These are phyloP conservation scores for Myiotriccus ornatus DNA, from an alignment of 2,797 vertebrate genomes.

Conservation along the genomic window DNA sequence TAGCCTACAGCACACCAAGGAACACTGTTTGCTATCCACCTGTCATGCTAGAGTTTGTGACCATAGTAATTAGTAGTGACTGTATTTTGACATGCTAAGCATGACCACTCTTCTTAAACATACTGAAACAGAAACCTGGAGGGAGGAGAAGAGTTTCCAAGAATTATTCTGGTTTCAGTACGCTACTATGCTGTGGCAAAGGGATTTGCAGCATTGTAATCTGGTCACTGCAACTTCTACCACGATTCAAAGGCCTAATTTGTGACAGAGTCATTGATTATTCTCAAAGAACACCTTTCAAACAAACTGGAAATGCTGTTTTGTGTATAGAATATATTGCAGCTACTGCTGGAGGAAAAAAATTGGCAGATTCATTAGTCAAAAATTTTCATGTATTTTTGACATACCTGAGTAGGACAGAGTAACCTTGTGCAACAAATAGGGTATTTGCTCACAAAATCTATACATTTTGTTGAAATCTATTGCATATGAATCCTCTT, in stretches of 20 bases:
- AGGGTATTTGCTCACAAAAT: neutral
- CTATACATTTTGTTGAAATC: neutral
- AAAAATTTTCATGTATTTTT: neutral
- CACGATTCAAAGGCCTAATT: neutral
- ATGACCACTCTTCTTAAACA: neutral
- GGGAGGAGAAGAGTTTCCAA: neutral
- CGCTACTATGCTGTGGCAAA: neutral
- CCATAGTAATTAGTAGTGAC: conserved; percentile 21
- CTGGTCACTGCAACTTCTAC: neutral
- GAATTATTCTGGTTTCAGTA: neutral
- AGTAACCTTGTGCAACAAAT: neutral
- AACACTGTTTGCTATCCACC: neutral
- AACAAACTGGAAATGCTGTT: neutral
- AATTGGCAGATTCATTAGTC: neutral
- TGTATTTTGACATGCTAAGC: conserved; percentile 23
- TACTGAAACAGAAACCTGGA: neutral
- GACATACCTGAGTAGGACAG: neutral
- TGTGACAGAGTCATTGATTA: accelerated
- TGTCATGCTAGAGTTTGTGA: conserved; percentile 28
- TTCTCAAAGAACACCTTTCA: neutral
- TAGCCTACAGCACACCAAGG: neutral
- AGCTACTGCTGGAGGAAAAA: neutral
- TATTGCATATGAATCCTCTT: conserved; percentile 26
- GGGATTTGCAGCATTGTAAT: neutral
- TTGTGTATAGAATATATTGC: neutral